A percentile compares a stretch with the other conserved stretches of the same genome.
These are phyloP conservation scores for Lissocephala sabroskyi DNA, from an alignment of 2,888 invertebrate genomes.

Conservation along the genomic window DNA sequence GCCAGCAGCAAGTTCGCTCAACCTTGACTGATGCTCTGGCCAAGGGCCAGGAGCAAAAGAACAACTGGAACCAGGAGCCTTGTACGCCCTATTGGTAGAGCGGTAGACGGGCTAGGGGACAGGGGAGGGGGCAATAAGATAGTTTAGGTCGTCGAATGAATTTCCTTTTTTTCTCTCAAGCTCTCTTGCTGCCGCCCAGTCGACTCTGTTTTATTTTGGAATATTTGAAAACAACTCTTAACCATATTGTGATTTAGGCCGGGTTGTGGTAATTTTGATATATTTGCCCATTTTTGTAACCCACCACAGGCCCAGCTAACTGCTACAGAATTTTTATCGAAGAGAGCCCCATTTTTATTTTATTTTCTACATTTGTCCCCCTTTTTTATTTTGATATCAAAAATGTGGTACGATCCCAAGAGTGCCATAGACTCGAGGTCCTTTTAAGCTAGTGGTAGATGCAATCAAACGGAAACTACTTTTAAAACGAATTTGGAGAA, in stretches of 20 bases:
- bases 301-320: too few relatives aligned
- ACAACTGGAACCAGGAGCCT: conserved; percentile 35
- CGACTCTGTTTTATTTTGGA: too few relatives aligned
- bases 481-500: conserved; percentile 29
- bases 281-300: conserved; percentile 13
- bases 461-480: conserved; percentile 57
- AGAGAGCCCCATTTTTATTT: too few relatives aligned
- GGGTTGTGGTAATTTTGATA: conserved; percentile 15
- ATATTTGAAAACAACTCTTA: too few relatives aligned
- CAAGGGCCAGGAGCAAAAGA: conserved; percentile 35
- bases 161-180: too few relatives aligned
- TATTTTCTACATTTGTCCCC: background rate
- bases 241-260: conserved; percentile 15
- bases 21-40: conserved; percentile 63
- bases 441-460: too few relatives aligned
- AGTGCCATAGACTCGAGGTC: conserved; percentile 33
- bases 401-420: background rate
- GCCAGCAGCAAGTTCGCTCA: conserved; percentile 54
- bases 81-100: conserved; percentile 66
- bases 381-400: background rate
- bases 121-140: too few relatives aligned
- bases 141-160: too few relatives aligned
- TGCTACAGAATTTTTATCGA: background rate
- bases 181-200: too few relatives aligned
- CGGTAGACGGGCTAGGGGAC: conserved; percentile 1